phyloP scores from a whole-genome alignment of 2,797 vertebrate species.

The Phalloptychus januarius region DNA sequence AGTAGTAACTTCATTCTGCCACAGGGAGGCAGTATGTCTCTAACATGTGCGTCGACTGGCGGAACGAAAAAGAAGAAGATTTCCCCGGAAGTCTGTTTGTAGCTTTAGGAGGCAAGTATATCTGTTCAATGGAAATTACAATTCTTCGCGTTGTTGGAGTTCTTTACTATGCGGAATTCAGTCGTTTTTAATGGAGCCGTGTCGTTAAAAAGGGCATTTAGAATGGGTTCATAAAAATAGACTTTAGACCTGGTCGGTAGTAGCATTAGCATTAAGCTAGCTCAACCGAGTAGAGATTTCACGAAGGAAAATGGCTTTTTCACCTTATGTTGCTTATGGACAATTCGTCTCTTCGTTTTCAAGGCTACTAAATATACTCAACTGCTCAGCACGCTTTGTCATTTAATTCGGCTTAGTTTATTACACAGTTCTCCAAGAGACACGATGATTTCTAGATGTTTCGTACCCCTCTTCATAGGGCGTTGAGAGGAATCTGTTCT shows the following conservation, averaged over 20 bases:
- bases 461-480: neutral
- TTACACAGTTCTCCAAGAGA: neutral
- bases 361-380: rapidly evolving
- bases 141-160: rapidly evolving
- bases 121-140: rapidly evolving
- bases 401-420: neutral
- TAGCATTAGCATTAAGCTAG: constrained; percentile 28
- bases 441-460: neutral
- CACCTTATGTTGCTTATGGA: rapidly evolving
- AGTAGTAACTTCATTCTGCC: neutral
- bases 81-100: constrained; percentile 35
- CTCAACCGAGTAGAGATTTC: too few relatives aligned
- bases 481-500: neutral
- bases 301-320: neutral
- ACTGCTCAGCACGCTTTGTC: rapidly evolving
- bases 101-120: neutral
- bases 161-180: neutral
- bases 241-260: neutral
- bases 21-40: neutral
- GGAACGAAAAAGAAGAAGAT: constrained; percentile 8
- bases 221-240: rapidly evolving
- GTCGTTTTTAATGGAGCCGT: rapidly evolving
- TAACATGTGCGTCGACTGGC: neutral
- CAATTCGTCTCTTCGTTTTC: neutral
- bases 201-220: neutral